Percentiles rank a stretch among this genome's conserved stretches.
These are phyloP conservation scores for Psittacula cyanocephala DNA, from an alignment of 2,113 vertebrate genomes.

Conservation along the genomic window DNA sequence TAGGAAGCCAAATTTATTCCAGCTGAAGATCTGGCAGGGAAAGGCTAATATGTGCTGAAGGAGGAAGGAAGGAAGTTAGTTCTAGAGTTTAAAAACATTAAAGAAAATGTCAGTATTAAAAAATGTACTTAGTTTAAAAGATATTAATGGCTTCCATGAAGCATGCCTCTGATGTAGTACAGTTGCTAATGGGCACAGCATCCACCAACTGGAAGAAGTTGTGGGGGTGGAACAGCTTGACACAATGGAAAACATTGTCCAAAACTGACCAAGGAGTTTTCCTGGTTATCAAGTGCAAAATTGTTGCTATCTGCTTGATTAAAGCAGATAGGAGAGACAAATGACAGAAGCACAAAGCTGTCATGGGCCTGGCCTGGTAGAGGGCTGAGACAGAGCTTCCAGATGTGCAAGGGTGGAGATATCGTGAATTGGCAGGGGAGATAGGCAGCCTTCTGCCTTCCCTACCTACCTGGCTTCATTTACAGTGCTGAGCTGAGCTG, in stretches of 20 bases:
- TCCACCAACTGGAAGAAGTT: not conserved
- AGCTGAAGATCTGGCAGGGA: conserved; percentile 15
- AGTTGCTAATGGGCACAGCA: not conserved
- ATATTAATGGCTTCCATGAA: not conserved
- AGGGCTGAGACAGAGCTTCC: not conserved
- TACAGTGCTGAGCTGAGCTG: not conserved
- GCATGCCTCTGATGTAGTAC: not conserved
- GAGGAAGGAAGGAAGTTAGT: not conserved
- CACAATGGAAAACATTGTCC: not conserved
- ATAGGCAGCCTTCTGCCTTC: not conserved
- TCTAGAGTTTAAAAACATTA: not conserved
- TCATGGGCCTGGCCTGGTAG: rapidly evolving
- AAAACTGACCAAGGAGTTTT: not conserved
- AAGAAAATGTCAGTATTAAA: not conserved
- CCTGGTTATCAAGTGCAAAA: not conserved
- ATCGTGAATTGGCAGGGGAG: not conserved
- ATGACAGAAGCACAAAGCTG: not conserved
- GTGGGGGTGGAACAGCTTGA: not conserved
- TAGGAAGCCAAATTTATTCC: not conserved
- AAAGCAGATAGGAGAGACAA: not conserved
- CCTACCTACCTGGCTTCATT: not conserved
- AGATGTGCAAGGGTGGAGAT: not conserved
- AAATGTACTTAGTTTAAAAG: not conserved
- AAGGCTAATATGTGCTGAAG: not conserved
- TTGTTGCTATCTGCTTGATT: not conserved